A percentile compares a stretch with the other conserved stretches of the same genome.
Conservation (phyloP, 2,888 invertebrate genomes). For the Erynnis tages region DNA sequence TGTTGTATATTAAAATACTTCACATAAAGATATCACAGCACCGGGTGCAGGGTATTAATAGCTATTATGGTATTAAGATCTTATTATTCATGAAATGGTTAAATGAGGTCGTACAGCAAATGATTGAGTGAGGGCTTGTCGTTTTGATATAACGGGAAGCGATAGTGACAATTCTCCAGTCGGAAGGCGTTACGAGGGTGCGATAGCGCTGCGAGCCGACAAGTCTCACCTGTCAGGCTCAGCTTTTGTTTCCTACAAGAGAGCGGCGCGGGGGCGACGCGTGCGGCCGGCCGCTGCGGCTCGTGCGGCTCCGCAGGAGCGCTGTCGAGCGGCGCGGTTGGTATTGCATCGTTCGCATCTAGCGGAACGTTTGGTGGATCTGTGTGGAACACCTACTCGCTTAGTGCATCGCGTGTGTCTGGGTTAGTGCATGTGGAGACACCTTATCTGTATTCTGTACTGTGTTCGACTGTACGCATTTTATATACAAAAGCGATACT, state of each 20-base stretch:
- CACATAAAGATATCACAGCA: background rate
- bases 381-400: constrained; percentile 70
- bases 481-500: constrained; percentile 7
- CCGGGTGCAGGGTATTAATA: background rate
- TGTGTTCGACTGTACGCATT: constrained; percentile 1
- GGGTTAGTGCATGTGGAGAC: constrained; percentile 23
- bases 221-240: constrained; percentile 83
- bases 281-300: constrained; percentile 80
- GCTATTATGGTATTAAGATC: background rate
- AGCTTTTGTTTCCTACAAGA: constrained; percentile 85
- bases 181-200: constrained; percentile 1
- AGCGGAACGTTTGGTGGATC: constrained; percentile 65
- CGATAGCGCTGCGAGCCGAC: constrained; percentile 37
- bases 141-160: background rate
- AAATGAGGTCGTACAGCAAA: too few relatives aligned
- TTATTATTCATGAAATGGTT: too few relatives aligned
- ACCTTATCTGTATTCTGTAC: background rate
- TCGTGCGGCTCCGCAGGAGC: constrained; percentile 46
- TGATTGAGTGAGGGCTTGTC: too few relatives aligned
- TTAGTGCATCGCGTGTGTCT: constrained; percentile 58
- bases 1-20: too few relatives aligned
- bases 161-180: constrained; percentile 20
- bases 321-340: constrained; percentile 25
- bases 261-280: constrained; percentile 82
- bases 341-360: constrained; percentile 40